Evolutionary conservation across 2,113 vertebrate genomes (phyloP), one percentile per base, ranked within the genome.

Genomic region (Indicator maculatus): DNA sequence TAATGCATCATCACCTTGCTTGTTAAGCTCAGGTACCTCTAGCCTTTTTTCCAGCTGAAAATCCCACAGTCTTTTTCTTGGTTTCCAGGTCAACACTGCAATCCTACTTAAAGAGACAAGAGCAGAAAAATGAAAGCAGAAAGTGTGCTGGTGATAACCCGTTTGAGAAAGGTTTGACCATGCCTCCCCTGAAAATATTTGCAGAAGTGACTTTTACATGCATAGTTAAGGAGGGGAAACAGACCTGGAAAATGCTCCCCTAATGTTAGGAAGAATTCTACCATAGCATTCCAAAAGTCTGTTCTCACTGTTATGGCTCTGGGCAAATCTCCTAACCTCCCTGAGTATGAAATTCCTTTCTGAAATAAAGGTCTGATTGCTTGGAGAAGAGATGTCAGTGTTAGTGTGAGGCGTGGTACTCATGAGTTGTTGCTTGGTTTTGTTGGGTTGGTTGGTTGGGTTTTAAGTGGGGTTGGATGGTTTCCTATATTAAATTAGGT

Each of bases 51-150:
- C 16, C 69, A 75, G n/a, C 31, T 63, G 15, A 89, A 76, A 85
- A 83, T 88, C 12, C 16, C 67, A 26, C 5, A 38, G 66, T 71
- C 4, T 96, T 92, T 92, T 20, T 82, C 55, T 86, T 71, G 17
- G 88, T 90, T 79, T 44, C 41, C 79, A 99, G 99, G 94, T 99
- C 98, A 50, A 99, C 98, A 33, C 96, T 99, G 12, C 99, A 99
- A 82, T 98, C 98, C 85, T 99, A 99, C 90, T 97, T 99, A 50
- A 98, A 98, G 94, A 98, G 98, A 90, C 98, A 99, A 16, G 98
- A 94, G n/a, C 96, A 95, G 8, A 95, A 97, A 47, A 70, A 53
- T 63, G 97, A 81, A 30, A 77, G 82, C n/a, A 92, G 86, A 80
- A 85, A 71, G 16, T 72, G 27, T 24, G 31, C 92, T 17, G 97